These are phyloP conservation scores for Strigamia maritima DNA, from an alignment of 2,888 invertebrate species.

Conservation along the genomic window DNA sequence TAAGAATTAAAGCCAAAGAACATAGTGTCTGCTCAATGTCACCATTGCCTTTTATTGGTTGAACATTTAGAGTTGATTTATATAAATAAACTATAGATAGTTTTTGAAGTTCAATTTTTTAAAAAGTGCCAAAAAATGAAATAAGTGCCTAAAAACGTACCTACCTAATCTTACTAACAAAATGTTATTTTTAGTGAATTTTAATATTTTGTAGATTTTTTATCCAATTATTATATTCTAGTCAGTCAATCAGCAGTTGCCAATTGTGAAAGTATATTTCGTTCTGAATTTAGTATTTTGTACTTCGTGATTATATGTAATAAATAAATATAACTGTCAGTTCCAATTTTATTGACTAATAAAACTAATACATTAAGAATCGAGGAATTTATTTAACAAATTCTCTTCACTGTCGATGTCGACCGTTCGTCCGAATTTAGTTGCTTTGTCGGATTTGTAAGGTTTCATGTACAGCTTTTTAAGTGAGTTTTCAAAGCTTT, in stretches of 20 bases:
- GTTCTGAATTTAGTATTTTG: too few relatives aligned
- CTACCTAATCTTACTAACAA: too few relatives aligned
- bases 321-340: not conserved
- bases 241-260: not conserved
- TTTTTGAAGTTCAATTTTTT: too few relatives aligned
- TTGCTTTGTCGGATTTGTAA: not conserved
- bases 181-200: too few relatives aligned
- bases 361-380: not conserved
- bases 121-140: too few relatives aligned
- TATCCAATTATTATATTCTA: too few relatives aligned
- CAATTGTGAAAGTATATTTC: not conserved
- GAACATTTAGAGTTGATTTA: not conserved
- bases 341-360: not conserved
- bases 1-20: conserved; percentile 38
- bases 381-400: too few relatives aligned
- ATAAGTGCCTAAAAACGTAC: too few relatives aligned
- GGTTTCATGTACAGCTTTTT: not conserved
- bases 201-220: too few relatives aligned
- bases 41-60: conserved; percentile 40
- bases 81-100: not conserved
- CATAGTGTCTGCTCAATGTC: conserved; percentile 39
- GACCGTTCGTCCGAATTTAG: not conserved
- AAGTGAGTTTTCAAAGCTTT: not conserved
- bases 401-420: not conserved
- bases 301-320: not conserved